These are phyloP conservation scores for Drosophila austrosaltans DNA, from an alignment of 2,888 invertebrate genomes.

Conservation along the genomic window DNA sequence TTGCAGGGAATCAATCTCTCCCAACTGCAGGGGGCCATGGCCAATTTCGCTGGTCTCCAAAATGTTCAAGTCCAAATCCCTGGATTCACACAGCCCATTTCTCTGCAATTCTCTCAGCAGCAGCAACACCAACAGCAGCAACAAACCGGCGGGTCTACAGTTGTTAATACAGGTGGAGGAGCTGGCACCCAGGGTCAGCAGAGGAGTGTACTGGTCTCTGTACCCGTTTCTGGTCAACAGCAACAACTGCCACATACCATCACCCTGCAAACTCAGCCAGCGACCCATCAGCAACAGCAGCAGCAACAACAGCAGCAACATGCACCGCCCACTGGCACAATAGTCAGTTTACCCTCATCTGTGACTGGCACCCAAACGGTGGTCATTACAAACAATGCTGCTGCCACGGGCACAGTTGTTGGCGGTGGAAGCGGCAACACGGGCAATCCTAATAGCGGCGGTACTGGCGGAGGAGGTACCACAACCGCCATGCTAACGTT, in stretches of 20 bases:
- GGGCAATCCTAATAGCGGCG: conserved; percentile 34
- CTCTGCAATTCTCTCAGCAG: conserved; percentile 89
- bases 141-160: conserved; percentile 34
- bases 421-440: conserved; percentile 35
- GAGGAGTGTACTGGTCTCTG: conserved; percentile 88
- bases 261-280: conserved; percentile 77
- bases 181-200: conserved; percentile 76
- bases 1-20: conserved; percentile 90
- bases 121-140: conserved; percentile 81
- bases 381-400: conserved; percentile 80
- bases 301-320: conserved; percentile 82
- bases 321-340: conserved; percentile 81
- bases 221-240: conserved; percentile 85
- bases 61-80: conserved; percentile 91
- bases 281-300: conserved; percentile 75
- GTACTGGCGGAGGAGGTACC: conserved; percentile 50
- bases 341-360: conserved; percentile 84
- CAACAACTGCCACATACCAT: conserved; percentile 82
- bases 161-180: conserved; percentile 34
- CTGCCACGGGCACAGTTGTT: conserved; percentile 43
- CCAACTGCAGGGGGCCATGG: conserved; percentile 86
- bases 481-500: conserved; percentile 85
- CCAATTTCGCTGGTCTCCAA: conserved; percentile 87
- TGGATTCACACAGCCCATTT: conserved; percentile 93
- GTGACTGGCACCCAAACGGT: conserved; percentile 83